Percentiles rank a stretch among this genome's conserved stretches.
Conservation (phyloP, 2,797 vertebrate genomes). For the Halcyon chelicuti region DNA sequence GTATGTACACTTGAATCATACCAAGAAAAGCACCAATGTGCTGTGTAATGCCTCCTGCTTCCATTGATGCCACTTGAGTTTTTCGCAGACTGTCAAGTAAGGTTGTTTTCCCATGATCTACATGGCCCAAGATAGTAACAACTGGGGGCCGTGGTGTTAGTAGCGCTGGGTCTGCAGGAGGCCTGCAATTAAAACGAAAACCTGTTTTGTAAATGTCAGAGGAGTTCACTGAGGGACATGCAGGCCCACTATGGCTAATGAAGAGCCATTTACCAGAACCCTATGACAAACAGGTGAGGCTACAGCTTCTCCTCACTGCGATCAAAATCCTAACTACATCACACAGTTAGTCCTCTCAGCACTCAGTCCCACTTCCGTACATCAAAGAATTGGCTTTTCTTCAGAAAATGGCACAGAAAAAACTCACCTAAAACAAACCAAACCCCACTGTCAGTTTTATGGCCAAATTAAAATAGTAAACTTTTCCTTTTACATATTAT, state of each 20-base stretch:
- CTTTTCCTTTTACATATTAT: background rate
- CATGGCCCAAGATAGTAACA: slow-evolving; percentile 96
- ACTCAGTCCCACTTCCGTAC: background rate
- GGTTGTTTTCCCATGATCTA: slow-evolving; percentile 96
- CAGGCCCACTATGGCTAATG: background rate
- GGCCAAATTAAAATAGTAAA: background rate
- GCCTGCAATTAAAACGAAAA: slow-evolving; percentile 65
- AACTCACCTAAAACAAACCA: background rate
- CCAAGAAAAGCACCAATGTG: slow-evolving; percentile 96
- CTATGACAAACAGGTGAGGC: background rate
- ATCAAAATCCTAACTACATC: background rate
- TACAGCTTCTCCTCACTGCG: background rate
- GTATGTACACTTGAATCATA: slow-evolving; percentile 26
- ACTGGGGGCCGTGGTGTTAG: slow-evolving; percentile 86
- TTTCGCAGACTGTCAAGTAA: slow-evolving; percentile 92
- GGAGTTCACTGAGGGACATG: background rate
- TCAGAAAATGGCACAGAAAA: background rate
- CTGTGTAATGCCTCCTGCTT: slow-evolving; percentile 95
- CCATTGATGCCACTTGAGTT: slow-evolving; percentile 87
- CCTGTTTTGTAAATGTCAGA: background rate
- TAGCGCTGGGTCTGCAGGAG: slow-evolving; percentile 79
- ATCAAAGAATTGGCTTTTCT: background rate
- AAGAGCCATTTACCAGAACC: background rate
- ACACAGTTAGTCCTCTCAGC: background rate
- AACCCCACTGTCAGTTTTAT: background rate